phyloP scores from a whole-genome alignment of 2,113 vertebrate genomes.

The Psilopogon haemacephalus region DNA sequence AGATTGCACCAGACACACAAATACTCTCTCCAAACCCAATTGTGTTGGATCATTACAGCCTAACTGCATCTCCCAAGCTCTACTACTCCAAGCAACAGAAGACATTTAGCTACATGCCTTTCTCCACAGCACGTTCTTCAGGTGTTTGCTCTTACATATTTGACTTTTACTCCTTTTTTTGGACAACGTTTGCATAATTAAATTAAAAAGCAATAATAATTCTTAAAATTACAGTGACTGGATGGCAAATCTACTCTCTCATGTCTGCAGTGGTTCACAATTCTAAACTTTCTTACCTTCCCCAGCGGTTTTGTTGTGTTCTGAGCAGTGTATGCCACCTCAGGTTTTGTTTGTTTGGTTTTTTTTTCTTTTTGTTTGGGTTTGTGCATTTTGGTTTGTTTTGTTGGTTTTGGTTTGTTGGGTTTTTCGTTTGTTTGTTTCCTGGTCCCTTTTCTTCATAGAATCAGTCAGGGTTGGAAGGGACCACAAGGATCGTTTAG shows the following conservation, averaged over 20 bases:
- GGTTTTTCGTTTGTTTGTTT: too few relatives aligned
- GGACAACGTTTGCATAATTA: not conserved
- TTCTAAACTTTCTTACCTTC: not conserved
- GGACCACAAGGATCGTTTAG: too few relatives aligned
- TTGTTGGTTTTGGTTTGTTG: too few relatives aligned
- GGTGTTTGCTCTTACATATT: not conserved
- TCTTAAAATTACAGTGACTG: not conserved
- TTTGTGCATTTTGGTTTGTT: too few relatives aligned
- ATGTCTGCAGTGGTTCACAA: not conserved
- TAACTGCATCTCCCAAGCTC: not conserved
- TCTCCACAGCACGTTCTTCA: not conserved
- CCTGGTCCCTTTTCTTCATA: not conserved
- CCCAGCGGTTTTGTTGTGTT: not conserved
- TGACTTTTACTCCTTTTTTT: not conserved
- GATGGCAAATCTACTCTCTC: not conserved
- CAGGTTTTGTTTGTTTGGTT: not conserved
- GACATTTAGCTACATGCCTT: not conserved
- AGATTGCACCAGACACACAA: not conserved
- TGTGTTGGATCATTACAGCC: not conserved
- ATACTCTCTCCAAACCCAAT: not conserved
- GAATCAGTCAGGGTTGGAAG: too few relatives aligned
- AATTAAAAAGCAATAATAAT: not conserved
- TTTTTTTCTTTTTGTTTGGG: too few relatives aligned
- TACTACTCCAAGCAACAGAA: not conserved
- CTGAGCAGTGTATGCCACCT: accelerated